A percentile compares a stretch with the other conserved stretches of the same genome.
Evolutionary conservation across 2,888 invertebrate species (phyloP).

Genomic region (Punctoribates punctum): DNA sequence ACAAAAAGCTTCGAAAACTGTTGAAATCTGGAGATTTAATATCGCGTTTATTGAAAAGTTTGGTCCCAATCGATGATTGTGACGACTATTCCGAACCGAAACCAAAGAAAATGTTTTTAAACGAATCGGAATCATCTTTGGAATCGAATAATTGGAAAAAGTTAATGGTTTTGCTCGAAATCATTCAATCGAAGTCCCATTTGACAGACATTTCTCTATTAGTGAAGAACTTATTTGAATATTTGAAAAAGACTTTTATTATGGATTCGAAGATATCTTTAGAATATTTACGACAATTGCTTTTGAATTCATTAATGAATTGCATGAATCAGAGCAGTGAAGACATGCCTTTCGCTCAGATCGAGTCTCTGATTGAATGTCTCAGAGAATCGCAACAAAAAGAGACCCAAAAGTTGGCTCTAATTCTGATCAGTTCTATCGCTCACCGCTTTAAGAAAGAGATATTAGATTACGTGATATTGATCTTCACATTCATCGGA

Average conservation of each 20-base stretch:
- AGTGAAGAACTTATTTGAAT: conserved; percentile 70
- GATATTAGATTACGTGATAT: conserved; percentile 88
- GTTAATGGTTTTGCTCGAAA: conserved; percentile 52
- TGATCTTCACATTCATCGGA: conserved; percentile 97
- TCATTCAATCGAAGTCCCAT: conserved; percentile 64
- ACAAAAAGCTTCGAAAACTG: conserved; percentile 30
- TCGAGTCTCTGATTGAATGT: conserved; percentile 79
- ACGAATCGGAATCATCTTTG: background rate
- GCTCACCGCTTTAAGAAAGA: conserved; percentile 53
- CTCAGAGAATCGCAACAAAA: conserved; percentile 86
- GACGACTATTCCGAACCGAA: background rate
- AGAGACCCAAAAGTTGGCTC: conserved; percentile 89
- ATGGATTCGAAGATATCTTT: conserved; percentile 75
- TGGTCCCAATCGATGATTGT: background rate
- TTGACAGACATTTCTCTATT: conserved; percentile 65
- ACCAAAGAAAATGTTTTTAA: background rate
- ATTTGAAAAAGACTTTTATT: conserved; percentile 69
- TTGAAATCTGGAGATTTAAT: conserved; percentile 34
- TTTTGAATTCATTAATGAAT: conserved; percentile 71
- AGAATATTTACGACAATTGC: conserved; percentile 83
- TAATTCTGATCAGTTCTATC: conserved; percentile 57
- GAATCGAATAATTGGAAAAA: conserved; percentile 52
- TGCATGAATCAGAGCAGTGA: conserved; percentile 52
- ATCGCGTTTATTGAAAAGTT: background rate
- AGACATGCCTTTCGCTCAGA: conserved; percentile 53